Evolutionary conservation across 1,140 invertebrate genomes (phyloP).

Genomic region (Nasonia giraulti): DNA sequence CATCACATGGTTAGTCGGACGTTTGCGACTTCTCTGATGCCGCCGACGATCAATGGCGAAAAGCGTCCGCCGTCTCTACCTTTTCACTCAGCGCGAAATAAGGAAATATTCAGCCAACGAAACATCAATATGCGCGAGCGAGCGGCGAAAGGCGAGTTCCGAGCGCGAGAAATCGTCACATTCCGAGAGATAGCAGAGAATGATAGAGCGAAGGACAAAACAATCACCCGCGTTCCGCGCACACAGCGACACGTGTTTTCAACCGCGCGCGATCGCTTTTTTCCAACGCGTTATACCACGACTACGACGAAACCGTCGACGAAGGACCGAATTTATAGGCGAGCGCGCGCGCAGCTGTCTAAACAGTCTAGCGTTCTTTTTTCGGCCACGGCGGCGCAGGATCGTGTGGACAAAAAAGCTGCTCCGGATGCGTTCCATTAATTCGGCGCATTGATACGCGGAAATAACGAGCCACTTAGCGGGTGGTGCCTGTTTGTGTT

Average conservation of each 20-base stretch:
- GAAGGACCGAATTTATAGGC: slow-evolving; percentile 47
- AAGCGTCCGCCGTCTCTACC: no score
- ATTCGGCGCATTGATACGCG: slow-evolving; percentile 20
- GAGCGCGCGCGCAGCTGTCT: slow-evolving; percentile 51
- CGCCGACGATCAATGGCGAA: slow-evolving; percentile 6
- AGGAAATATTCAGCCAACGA: background rate
- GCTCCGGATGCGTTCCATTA: slow-evolving; percentile 33
- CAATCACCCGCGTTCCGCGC: slow-evolving; percentile 28
- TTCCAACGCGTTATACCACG: no score
- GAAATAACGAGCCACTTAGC: slow-evolving; percentile 41
- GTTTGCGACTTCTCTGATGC: background rate
- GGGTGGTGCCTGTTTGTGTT: slow-evolving; percentile 13
- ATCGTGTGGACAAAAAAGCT: background rate
- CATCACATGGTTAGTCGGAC: background rate
- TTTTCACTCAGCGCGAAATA: no score
- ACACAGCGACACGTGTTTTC: slow-evolving; percentile 32
- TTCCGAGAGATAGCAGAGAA: background rate
- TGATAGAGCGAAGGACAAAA: slow-evolving; percentile 35
- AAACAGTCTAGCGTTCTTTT: slow-evolving; percentile 54
- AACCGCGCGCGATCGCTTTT: slow-evolving; percentile 7
- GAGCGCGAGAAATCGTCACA: slow-evolving; percentile 35
- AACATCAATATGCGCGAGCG: no score
- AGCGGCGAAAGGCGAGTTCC: slow-evolving; percentile 6
- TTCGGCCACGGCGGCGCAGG: slow-evolving; percentile 5
- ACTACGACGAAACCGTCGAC: no score